These are phyloP conservation scores for Polyodon spathula DNA, from an alignment of 2,113 vertebrate genomes.

Conservation along the genomic window DNA sequence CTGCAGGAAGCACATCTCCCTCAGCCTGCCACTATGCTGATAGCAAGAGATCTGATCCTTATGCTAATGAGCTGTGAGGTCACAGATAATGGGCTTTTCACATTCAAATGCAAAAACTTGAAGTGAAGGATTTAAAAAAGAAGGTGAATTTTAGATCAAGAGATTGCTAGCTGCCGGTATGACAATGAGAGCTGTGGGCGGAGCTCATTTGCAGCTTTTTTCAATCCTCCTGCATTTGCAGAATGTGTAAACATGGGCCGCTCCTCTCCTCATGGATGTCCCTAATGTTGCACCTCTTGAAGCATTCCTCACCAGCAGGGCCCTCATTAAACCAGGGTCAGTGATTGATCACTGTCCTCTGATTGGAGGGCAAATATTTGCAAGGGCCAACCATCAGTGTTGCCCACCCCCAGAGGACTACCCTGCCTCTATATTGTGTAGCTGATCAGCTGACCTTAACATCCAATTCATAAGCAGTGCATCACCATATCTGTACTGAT, in stretches of 20 bases:
- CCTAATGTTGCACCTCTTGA: conserved; percentile 18
- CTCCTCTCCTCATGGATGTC: conserved; percentile 8
- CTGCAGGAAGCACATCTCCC: conserved; percentile 3
- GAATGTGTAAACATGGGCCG: background rate
- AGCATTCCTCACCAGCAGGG: conserved; percentile 20
- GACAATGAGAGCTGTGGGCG: conserved; percentile 11
- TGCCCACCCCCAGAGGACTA: background rate
- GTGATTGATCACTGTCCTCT: conserved; percentile 20
- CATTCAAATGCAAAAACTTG: conserved; percentile 45
- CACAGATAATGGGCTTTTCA: conserved; percentile 62
- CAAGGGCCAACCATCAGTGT: conserved; percentile 3
- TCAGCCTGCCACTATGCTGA: conserved; percentile 18
- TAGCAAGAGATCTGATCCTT: conserved; percentile 28
- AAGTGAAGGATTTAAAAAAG: conserved; percentile 12
- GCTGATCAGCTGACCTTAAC: background rate
- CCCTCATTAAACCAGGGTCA: background rate
- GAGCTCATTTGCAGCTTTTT: conserved; percentile 5
- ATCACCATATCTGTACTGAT: conserved; percentile 5
- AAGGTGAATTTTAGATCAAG: conserved; percentile 13
- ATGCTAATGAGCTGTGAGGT: conserved; percentile 53
- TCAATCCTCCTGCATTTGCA: background rate
- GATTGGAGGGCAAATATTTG: conserved; percentile 26
- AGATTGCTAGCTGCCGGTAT: conserved; percentile 10
- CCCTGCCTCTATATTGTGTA: background rate
- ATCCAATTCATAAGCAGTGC: conserved; percentile 2